These are phyloP conservation scores for Dromaius novaehollandiae DNA, from an alignment of 2,113 vertebrate species.

Conservation along the genomic window DNA sequence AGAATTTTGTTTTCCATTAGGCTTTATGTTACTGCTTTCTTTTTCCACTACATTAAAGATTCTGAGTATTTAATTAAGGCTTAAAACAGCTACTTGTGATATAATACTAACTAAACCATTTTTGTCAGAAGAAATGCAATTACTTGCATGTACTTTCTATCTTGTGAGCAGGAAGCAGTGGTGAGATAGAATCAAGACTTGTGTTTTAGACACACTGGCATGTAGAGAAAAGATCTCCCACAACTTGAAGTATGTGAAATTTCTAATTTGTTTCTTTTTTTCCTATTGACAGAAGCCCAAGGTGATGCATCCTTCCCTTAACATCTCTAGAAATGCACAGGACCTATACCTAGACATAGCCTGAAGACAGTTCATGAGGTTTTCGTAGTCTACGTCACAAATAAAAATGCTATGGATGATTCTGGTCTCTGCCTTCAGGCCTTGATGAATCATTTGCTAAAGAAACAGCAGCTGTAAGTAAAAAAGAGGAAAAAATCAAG, in stretches of 20 bases:
- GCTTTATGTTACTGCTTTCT: not conserved
- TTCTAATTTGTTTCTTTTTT: not conserved
- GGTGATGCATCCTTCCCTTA: not conserved
- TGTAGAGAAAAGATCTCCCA: not conserved
- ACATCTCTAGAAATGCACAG: not conserved
- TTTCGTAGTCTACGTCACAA: not conserved
- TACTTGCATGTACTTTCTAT: not conserved
- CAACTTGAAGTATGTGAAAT: not conserved
- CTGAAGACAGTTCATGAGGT: constrained; percentile 7
- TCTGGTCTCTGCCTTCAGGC: constrained; percentile 21
- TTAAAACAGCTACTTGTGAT: not conserved
- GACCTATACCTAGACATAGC: not conserved
- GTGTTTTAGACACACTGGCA: not conserved
- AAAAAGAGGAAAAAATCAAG: not conserved
- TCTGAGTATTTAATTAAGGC: not conserved
- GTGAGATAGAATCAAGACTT: not conserved
- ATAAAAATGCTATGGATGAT: not conserved
- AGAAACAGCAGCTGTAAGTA: not conserved
- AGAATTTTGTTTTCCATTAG: not conserved
- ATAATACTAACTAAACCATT: not conserved
- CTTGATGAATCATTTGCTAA: constrained; percentile 1
- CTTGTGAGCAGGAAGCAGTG: not conserved
- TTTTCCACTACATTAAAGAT: not conserved
- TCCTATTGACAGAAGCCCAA: constrained; percentile 23
- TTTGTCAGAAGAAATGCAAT: not conserved